Evolutionary conservation across 2,113 vertebrate species (phyloP), one percentile per base, ranked within the genome.

Genomic region (Abramis brama): DNA sequence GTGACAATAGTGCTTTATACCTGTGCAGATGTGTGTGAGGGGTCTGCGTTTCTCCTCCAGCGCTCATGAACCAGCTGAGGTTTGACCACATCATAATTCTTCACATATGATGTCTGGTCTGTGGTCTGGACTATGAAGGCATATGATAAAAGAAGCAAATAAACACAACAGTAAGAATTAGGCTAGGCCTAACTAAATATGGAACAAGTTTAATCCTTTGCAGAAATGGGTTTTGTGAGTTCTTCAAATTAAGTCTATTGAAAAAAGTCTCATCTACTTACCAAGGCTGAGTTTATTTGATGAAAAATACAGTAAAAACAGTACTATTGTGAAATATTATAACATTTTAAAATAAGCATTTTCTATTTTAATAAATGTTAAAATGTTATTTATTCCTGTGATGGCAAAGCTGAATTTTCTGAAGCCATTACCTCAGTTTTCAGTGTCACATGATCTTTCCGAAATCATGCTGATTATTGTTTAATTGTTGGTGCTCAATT

Each of bases 51-150:
- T 83, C 93, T 92, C 75, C 79, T 82, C 86, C 80, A 77, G 50
- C 91, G 90, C 23, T 85, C 57, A n/a, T 73, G 89, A 78, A 94
- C 83, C 9, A 85, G 33, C 39, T 90, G 89, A 70, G 95, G 95
- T 66, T 86, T 89, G 43, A 95, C 93, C 45, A 94, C 81, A 64
- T 92, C 92, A 88, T 91, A 93, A 39, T 83, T 91, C 19, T 90
- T 90, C 33, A 87, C 57, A 66, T 90, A 77, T 12, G 82, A 88
- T 1, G 73, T 66, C 43, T 87, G 59, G 0, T 77, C 87, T 62
- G 50, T 43, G 13, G 76, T 82, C 60, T 83, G 12, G 11, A 89
- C 93, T 94, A 87, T 23, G 39, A 75, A 83, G 8, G 17, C 15
- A 82, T 13, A 55, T 52, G 6, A 5, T 27, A 33, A 6, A 33